Evolutionary conservation across 2,113 vertebrate species (phyloP).

Genomic region (Ameiurus melas): DNA sequence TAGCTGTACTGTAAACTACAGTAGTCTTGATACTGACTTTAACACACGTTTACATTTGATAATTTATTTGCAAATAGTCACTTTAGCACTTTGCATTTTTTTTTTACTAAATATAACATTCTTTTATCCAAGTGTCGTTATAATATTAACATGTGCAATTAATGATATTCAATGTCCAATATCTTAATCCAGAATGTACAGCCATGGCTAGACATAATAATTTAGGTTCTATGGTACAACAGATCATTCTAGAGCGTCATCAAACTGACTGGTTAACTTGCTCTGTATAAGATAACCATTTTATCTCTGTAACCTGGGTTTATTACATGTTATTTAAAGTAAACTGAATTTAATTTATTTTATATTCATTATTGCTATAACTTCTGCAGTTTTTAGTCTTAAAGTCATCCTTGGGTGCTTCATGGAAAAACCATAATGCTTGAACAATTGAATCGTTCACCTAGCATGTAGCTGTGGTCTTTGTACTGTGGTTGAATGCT

Average conservation of each 20-base stretch:
- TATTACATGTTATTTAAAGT: not conserved
- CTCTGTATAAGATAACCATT: not conserved
- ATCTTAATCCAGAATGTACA: not conserved
- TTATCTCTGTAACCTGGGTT: not conserved
- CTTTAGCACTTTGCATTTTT: not conserved
- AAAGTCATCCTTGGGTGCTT: not conserved
- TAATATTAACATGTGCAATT: not conserved
- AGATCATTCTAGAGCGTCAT: not conserved
- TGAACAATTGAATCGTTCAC: not conserved
- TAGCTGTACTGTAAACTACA: slow-evolving; percentile 2
- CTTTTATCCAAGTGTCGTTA: not conserved
- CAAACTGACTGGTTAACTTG: not conserved
- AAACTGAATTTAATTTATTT: not conserved
- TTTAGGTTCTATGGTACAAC: not conserved
- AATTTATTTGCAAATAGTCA: not conserved
- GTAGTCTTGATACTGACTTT: not conserved
- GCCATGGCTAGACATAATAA: not conserved
- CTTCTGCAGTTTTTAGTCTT: not conserved
- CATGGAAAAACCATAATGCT: not conserved
- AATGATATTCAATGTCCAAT: not conserved
- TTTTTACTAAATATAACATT: not conserved
- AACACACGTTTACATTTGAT: not conserved
- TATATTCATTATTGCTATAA: not conserved
- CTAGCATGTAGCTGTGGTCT: not conserved
- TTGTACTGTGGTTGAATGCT: not conserved